Conservation (phyloP, 2,888 invertebrate species). For the Polia nebulosa region DNA sequence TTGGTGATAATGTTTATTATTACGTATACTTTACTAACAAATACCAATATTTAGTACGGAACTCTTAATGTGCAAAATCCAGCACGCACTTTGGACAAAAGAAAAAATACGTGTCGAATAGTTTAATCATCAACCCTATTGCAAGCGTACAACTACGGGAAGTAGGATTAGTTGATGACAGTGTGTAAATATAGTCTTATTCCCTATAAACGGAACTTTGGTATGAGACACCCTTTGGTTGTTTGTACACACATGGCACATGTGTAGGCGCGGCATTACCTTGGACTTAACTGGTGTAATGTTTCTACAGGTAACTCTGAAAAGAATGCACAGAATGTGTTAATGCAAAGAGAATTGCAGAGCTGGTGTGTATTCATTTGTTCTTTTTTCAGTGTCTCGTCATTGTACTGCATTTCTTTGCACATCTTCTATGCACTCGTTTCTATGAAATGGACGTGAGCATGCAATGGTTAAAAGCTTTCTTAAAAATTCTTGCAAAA, state of each 20-base stretch:
- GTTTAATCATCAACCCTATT: too few species aligned
- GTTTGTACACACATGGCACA: constrained; percentile 50
- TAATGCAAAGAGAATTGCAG: constrained; percentile 84
- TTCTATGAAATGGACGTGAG: constrained; percentile 73
- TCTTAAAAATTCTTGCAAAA: constrained; percentile 81
- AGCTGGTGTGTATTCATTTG: constrained; percentile 63
- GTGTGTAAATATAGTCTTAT: constrained; percentile 13
- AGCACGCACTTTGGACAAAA: too few species aligned
- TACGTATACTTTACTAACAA: too few species aligned
- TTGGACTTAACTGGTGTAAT: constrained; percentile 69
- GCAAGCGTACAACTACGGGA: constrained; percentile 31
- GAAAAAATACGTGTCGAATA: too few species aligned
- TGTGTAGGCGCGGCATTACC: constrained; percentile 65
- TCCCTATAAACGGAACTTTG: neutral
- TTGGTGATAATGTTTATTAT: too few species aligned
- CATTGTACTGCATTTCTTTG: constrained; percentile 87
- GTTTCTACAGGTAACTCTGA: constrained; percentile 87
- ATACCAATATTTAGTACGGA: too few species aligned
- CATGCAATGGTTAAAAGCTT: constrained; percentile 76
- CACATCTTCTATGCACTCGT: constrained; percentile 89
- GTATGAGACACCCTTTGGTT: constrained; percentile 39
- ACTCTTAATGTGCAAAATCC: too few species aligned
- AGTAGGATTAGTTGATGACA: constrained; percentile 11
- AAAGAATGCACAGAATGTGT: constrained; percentile 89
- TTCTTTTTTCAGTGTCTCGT: constrained; percentile 62